Evolutionary conservation across 2,113 vertebrate genomes (phyloP).

Genomic region (Pelmatolapia mariae): DNA sequence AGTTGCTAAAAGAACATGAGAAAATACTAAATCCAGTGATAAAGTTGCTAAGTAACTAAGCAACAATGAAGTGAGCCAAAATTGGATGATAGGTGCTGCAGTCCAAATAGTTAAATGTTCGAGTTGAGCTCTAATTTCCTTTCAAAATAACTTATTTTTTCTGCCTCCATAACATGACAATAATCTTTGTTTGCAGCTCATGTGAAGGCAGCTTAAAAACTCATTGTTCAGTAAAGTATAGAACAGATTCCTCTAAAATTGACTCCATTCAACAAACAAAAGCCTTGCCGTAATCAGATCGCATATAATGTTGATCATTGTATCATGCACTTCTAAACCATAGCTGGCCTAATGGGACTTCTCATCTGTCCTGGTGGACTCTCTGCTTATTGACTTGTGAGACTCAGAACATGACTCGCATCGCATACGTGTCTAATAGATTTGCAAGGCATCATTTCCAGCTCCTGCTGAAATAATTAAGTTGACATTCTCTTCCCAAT

Average conservation of each 20-base stretch:
- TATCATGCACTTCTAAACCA: background rate
- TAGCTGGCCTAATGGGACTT: background rate
- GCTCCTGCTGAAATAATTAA: slow-evolving; percentile 63
- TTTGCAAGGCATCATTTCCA: slow-evolving; percentile 57
- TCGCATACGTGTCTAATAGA: slow-evolving; percentile 62
- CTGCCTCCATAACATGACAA: background rate
- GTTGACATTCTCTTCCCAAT: slow-evolving; percentile 62
- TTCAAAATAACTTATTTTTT: background rate
- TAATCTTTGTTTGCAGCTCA: background rate
- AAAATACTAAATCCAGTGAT: background rate
- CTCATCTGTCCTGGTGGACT: background rate
- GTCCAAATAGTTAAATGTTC: background rate
- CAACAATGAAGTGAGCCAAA: background rate
- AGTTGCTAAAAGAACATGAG: background rate
- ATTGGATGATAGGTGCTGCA: background rate
- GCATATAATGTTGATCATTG: background rate
- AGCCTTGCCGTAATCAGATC: background rate
- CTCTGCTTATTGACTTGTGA: slow-evolving; percentile 46
- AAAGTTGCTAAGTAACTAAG: background rate
- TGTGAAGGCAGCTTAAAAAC: background rate
- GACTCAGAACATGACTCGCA: slow-evolving; percentile 53
- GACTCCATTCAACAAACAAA: background rate
- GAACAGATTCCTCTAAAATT: background rate
- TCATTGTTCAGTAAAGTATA: background rate
- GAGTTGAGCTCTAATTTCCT: background rate